Conservation (phyloP, 2,113 vertebrate genomes). For the Cyprinodon tularosa region DNA sequence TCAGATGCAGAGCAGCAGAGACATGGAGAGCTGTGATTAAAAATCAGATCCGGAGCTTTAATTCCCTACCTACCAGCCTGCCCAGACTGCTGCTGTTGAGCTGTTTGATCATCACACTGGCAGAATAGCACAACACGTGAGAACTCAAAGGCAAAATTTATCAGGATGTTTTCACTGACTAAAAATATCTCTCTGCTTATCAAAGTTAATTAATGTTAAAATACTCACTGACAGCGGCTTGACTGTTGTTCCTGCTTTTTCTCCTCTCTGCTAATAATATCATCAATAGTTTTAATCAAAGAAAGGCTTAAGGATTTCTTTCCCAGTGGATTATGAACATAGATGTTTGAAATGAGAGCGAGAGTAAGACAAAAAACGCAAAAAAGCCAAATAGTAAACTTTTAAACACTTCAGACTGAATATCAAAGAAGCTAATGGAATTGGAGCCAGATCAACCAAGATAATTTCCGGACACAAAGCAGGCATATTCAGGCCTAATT, state of each 20-base stretch:
- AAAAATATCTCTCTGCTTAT: slow-evolving; percentile 51
- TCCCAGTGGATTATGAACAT: slow-evolving; percentile 7
- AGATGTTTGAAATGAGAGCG: slow-evolving; percentile 44
- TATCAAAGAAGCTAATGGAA: slow-evolving; percentile 58
- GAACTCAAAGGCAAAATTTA: slow-evolving; percentile 53
- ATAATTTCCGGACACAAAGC: slow-evolving; percentile 65
- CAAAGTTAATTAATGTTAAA: slow-evolving; percentile 56
- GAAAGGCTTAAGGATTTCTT: slow-evolving; percentile 4
- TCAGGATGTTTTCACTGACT: slow-evolving; percentile 46
- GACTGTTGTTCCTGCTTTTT: slow-evolving; percentile 35
- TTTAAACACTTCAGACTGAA: slow-evolving; percentile 70
- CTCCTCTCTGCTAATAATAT: slow-evolving; percentile 52
- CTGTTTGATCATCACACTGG: slow-evolving; percentile 70
- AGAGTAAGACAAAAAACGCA: slow-evolving; percentile 55
- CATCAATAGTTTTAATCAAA: slow-evolving; percentile 53
- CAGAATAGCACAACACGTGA: slow-evolving; percentile 39
- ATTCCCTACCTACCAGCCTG: slow-evolving; percentile 62
- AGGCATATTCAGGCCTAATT: slow-evolving; percentile 15
- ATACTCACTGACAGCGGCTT: slow-evolving; percentile 58
- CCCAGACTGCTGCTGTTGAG: slow-evolving; percentile 66
- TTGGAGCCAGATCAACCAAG: slow-evolving; percentile 67
- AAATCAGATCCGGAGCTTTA: slow-evolving; percentile 71
- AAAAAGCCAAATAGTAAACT: slow-evolving; percentile 52
- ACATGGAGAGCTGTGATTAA: slow-evolving; percentile 72
- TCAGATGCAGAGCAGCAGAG: slow-evolving; percentile 66